phyloP scores from a whole-genome alignment of 2,113 vertebrate genomes.

The Phalacrocorax carbo region DNA sequence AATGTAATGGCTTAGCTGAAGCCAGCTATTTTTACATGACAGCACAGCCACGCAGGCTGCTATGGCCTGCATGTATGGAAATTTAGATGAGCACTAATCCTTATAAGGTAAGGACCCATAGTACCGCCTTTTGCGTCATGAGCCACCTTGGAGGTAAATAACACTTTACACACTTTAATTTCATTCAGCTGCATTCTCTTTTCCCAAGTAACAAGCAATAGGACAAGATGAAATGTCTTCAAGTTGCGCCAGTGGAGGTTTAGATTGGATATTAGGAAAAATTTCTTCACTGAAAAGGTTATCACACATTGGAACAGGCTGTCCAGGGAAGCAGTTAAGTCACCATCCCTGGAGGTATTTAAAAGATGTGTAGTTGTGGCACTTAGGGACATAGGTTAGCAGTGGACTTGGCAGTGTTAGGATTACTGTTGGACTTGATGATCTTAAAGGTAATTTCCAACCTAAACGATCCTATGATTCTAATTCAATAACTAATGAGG shows the following conservation, averaged over 20 bases:
- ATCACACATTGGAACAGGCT: not conserved
- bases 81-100: not conserved
- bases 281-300: not conserved
- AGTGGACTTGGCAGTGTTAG: not conserved
- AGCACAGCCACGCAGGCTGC: not conserved
- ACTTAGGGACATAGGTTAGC: not conserved
- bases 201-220: not conserved
- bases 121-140: not conserved
- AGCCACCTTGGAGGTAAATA: not conserved
- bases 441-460: not conserved
- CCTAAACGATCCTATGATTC: not conserved
- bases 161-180: not conserved
- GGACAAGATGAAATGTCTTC: not conserved
- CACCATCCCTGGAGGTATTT: not conserved
- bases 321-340: not conserved
- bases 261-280: not conserved
- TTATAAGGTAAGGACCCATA: not conserved
- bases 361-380: not conserved
- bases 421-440: not conserved
- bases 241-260: not conserved
- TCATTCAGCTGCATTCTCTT: not conserved
- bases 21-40: conserved; percentile 28
- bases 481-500: not conserved
- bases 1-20: not conserved
- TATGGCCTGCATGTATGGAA: not conserved